Conservation (phyloP, 2,888 invertebrate genomes). For the Polydrusus pterygomalis region DNA sequence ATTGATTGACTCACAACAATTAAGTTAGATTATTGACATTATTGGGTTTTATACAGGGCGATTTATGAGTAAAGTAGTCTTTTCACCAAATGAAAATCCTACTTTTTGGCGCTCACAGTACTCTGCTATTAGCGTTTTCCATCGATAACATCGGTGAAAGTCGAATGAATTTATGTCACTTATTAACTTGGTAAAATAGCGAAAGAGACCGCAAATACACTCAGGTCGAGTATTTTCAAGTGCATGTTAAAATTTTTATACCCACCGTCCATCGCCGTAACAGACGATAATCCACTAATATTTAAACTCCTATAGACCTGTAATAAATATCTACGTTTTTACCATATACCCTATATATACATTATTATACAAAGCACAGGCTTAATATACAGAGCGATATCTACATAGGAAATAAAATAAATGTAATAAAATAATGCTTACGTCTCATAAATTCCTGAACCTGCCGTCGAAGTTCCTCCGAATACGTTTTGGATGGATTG, state of each 20-base stretch:
- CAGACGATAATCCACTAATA: not conserved
- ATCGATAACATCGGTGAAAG: no score
- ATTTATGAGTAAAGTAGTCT: no score
- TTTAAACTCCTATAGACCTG: not conserved
- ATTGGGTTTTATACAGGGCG: no score
- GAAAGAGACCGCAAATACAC: no score
- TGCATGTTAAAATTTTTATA: not conserved
- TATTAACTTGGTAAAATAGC: no score
- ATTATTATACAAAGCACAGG: not conserved
- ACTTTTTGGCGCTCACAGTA: no score
- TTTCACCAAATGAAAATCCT: no score
- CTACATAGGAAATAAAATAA: slow-evolving; percentile 46
- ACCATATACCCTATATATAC: not conserved
- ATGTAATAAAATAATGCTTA: slow-evolving; percentile 64
- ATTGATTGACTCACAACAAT: no score
- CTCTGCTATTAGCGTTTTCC: no score
- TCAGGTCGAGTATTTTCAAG: no score
- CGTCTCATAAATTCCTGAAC: slow-evolving; percentile 69
- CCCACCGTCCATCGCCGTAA: not conserved
- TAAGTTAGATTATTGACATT: no score
- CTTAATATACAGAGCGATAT: slow-evolving; percentile 6
- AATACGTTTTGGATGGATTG: slow-evolving; percentile 69
- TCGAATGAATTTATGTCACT: no score
- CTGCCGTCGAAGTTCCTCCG: slow-evolving; percentile 68
- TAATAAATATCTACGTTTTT: not conserved